Percentiles rank a stretch among this genome's conserved stretches.
Evolutionary conservation across 2,113 vertebrate species (phyloP).

Genomic region (human (Homo sapiens)): DNA sequence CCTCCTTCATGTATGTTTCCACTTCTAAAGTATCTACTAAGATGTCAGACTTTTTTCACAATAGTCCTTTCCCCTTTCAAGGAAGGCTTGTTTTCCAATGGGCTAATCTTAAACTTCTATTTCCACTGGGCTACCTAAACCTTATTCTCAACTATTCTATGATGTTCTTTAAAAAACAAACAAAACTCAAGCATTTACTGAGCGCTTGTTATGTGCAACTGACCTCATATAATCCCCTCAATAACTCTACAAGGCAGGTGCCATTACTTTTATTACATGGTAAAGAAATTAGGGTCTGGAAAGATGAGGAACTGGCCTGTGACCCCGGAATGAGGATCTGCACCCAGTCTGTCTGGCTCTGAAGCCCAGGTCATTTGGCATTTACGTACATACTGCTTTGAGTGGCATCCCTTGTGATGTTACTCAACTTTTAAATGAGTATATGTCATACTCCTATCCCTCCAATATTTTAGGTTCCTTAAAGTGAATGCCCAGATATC

Average conservation of each 20-base stretch:
- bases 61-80: neutral
- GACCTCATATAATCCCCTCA: neutral
- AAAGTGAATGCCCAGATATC: neutral
- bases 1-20: neutral
- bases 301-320: neutral
- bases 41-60: neutral
- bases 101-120: neutral
- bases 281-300: neutral
- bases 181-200: neutral
- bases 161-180: slow-evolving; percentile 21
- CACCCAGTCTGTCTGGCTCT: neutral
- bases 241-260: neutral
- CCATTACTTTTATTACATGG: neutral
- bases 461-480: neutral
- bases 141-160: neutral
- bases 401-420: neutral
- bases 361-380: neutral
- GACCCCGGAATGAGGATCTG: neutral
- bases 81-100: slow-evolving; percentile 19
- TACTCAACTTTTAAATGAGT: neutral
- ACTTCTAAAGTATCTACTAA: neutral
- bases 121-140: neutral
- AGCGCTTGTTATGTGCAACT: neutral
- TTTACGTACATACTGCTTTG: slow-evolving; percentile 9
- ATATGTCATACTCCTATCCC: neutral